A percentile compares a stretch with the other conserved stretches of the same genome.
Evolutionary conservation across 2,797 vertebrate species (phyloP).

Genomic region (Enteromius mattozi): DNA sequence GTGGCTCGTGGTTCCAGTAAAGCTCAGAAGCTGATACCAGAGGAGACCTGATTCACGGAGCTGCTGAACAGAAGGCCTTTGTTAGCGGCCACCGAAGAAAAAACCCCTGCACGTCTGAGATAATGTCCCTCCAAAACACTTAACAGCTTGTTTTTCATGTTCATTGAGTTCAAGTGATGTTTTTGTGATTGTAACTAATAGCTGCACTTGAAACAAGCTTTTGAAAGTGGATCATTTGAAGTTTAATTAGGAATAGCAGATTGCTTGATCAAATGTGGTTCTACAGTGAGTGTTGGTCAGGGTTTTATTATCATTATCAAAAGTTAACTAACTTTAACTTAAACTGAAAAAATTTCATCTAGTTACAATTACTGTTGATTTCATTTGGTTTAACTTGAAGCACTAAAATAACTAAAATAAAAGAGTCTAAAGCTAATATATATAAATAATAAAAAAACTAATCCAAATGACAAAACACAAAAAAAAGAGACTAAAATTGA

Average conservation of each 20-base stretch:
- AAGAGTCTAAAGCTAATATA: not conserved
- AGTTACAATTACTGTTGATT: not conserved
- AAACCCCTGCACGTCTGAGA: slow-evolving; percentile 43
- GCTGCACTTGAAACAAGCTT: slow-evolving; percentile 14
- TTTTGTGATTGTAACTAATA: slow-evolving; percentile 35
- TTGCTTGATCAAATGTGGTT: not conserved
- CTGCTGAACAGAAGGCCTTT: slow-evolving; percentile 44
- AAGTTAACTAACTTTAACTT: not conserved
- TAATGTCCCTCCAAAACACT: slow-evolving; percentile 32
- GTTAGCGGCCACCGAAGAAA: slow-evolving; percentile 15
- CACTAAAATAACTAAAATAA: too few relatives aligned
- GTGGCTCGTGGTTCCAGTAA: slow-evolving; percentile 4
- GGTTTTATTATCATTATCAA: not conserved
- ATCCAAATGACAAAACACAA: not conserved
- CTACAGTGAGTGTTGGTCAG: not conserved
- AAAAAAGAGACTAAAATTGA: not conserved
- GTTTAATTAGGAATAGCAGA: not conserved
- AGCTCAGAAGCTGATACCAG: slow-evolving; percentile 41
- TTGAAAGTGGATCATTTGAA: slow-evolving; percentile 1
- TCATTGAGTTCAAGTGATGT: slow-evolving; percentile 21
- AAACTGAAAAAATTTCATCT: not conserved
- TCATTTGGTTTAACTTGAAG: not conserved
- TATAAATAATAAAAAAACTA: not conserved
- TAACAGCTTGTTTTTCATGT: slow-evolving; percentile 43
- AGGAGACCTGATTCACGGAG: slow-evolving; percentile 19